Conservation (phyloP, 2,888 invertebrate genomes). For the Ormyrus nitidulus region DNA sequence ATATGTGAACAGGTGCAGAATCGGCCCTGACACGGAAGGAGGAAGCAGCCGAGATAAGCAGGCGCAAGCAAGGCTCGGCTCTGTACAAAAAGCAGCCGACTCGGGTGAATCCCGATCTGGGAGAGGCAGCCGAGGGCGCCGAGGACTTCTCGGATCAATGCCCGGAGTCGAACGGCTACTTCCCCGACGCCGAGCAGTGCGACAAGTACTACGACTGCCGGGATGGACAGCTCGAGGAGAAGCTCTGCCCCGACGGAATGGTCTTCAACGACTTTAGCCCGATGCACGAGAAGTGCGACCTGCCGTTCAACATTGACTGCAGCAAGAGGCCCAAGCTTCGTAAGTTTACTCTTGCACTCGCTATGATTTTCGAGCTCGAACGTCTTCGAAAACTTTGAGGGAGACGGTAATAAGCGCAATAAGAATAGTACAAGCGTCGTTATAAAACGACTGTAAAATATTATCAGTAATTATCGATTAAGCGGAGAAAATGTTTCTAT, state of each 20-base stretch:
- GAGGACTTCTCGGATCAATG: slow-evolving; percentile 81
- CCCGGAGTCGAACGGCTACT: slow-evolving; percentile 89
- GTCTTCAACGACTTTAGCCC: slow-evolving; percentile 92
- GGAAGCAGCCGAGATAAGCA: slow-evolving; percentile 70
- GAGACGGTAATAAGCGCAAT: too few species aligned
- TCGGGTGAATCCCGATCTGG: slow-evolving; percentile 43
- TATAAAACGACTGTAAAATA: too few species aligned
- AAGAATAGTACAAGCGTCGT: too few species aligned
- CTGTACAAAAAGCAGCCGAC: slow-evolving; percentile 57
- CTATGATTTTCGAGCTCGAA: too few species aligned
- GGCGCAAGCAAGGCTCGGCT: slow-evolving; percentile 65
- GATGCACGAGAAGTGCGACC: slow-evolving; percentile 89
- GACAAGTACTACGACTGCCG: slow-evolving; percentile 91
- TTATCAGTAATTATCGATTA: too few species aligned
- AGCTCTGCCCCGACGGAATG: slow-evolving; percentile 91
- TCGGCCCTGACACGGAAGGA: slow-evolving; percentile 70
- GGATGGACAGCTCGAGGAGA: slow-evolving; percentile 85
- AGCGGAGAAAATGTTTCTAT: too few species aligned
- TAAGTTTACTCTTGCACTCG: slow-evolving; percentile 77
- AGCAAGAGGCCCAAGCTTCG: slow-evolving; percentile 85
- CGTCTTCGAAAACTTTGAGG: too few species aligned
- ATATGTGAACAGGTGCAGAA: slow-evolving; percentile 61
- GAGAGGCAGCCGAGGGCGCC: slow-evolving; percentile 31
- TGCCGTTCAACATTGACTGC: slow-evolving; percentile 92
- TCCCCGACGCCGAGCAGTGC: slow-evolving; percentile 90